Base-by-base conservation (phyloP, 1,140 invertebrate species). In the Lasioglossum baleicum region DNA sequence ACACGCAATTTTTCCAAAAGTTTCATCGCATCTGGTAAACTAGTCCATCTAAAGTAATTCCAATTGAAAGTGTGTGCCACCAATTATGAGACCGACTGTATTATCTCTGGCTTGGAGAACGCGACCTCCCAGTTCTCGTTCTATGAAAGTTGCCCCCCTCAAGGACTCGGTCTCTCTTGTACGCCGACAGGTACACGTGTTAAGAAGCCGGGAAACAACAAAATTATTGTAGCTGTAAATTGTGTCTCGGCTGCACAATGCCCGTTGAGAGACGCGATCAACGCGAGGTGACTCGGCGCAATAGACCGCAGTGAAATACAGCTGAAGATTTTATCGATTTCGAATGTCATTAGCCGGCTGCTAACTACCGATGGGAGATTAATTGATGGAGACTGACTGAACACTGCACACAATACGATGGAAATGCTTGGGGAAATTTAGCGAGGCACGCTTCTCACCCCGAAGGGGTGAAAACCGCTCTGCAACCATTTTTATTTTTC, bases 211-310 rank as follows among this genome's bases (percentile, higher is more conserved):
- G 8, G 26, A 58, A 66, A 66, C 64, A 31, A 58, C 51, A 7
- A 42, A 67, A 75, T 22, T 75, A 58, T 58, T n/a, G 42, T 10
- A 67, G 17, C 67, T 26, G 44, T 64, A 64, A 64, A 74, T 64
- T 35, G 42, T 65, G 40, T 17, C 64, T 7, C 13, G 48, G 48
- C 48, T 11, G 48, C 48, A 15, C 48, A 15, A 51, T 51, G 48
- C 53, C 17, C 2, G 17, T 20, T 5, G 5, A 17, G 20, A 56
- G 53, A 42, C 35, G 40, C 64, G 42, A 65, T 44, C 5, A 40
- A 22, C 26, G 8, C 35, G 20, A 40, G 63, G 40, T 17, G 20
- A n/a, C 17, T 44, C 11, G 48, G 48, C 48, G 40, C 35, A 6
- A 8, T 40, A 6, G 40, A 44, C 20, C 40, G 40, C 42, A n/a